These are phyloP conservation scores for Barypeithes pellucidus DNA, from an alignment of 2,888 invertebrate species.

Conservation along the genomic window DNA sequence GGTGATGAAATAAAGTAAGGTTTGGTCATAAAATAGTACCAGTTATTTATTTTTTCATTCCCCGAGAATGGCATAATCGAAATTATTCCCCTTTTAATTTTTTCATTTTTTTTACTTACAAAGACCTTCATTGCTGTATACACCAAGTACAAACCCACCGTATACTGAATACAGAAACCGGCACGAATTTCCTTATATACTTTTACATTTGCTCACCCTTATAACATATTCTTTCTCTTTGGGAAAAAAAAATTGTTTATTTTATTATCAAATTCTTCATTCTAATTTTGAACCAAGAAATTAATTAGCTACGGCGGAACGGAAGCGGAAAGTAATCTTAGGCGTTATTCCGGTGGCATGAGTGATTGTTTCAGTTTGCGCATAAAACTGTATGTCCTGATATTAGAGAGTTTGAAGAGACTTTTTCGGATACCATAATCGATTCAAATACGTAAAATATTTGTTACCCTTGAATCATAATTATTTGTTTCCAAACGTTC, in stretches of 20 bases:
- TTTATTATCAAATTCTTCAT: constrained; percentile 37
- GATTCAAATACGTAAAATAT: too few relatives aligned
- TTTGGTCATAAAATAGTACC: too few relatives aligned
- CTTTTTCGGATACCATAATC: too few relatives aligned
- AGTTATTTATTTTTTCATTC: too few relatives aligned
- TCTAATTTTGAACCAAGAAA: constrained; percentile 24
- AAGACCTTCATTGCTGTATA: constrained; percentile 54
- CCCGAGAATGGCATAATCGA: too few relatives aligned
- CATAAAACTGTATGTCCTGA: background rate
- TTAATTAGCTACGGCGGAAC: constrained; percentile 35
- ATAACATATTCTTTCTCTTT: constrained; percentile 39
- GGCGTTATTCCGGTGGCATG: constrained; percentile 27
- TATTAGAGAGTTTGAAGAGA: too few relatives aligned
- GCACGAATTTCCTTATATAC: constrained; percentile 46
- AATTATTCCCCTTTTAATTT: background rate
- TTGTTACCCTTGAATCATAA: too few relatives aligned
- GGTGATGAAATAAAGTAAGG: too few relatives aligned
- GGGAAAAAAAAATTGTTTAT: constrained; percentile 37
- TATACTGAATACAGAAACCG: constrained; percentile 37
- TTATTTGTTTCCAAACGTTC: too few relatives aligned
- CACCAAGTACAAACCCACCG: constrained; percentile 34
- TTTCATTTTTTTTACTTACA: constrained; percentile 43
- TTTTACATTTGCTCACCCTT: constrained; percentile 42
- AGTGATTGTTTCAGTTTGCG: constrained; percentile 36
- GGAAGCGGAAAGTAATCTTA: constrained; percentile 21